A percentile compares a stretch with the other conserved stretches of the same genome.
phyloP scores from a whole-genome alignment of 35 echinoderm and acorn worm genomes.

The Eucidaris tribuloides region DNA sequence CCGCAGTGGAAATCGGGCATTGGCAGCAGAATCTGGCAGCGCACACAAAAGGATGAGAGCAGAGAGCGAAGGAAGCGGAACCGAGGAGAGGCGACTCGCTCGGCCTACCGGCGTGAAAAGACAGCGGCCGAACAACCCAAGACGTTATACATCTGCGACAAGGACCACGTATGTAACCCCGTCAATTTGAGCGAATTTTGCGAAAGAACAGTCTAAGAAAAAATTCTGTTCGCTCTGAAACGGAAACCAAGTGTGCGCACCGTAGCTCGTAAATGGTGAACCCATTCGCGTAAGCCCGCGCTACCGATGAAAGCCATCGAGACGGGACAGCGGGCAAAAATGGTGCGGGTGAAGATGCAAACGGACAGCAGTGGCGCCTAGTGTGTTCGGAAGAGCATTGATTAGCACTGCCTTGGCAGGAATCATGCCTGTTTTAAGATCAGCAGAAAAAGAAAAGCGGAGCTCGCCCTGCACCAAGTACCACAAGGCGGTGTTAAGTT shows the following conservation, averaged over 20 bases:
- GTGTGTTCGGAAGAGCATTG: slow-evolving; percentile 90
- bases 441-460: slow-evolving; percentile 20
- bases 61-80: slow-evolving; percentile 40
- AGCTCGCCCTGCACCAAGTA: not conserved
- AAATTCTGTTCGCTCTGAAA: not conserved
- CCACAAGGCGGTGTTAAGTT: too few relatives aligned
- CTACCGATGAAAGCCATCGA: not conserved
- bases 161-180: not conserved
- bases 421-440: slow-evolving; percentile 59
- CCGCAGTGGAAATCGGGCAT: slow-evolving; percentile 66
- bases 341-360: not conserved
- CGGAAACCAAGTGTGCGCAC: not conserved
- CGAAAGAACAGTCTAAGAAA: not conserved
- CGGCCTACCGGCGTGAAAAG: slow-evolving; percentile 75
- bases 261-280: not conserved
- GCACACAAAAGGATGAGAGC: slow-evolving; percentile 58
- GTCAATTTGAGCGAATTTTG: not conserved
- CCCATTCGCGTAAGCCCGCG: too few relatives aligned
- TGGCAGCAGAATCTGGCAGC: slow-evolving; percentile 65
- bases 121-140: slow-evolving; percentile 62
- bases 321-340: not conserved
- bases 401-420: slow-evolving; percentile 49
- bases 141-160: slow-evolving; percentile 69
- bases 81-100: slow-evolving; percentile 46
- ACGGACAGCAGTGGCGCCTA: not conserved